Evolutionary conservation across 2,113 vertebrate species (phyloP), one percentile per base, ranked within the genome.

Genomic region (Elgaria multicarinata): DNA sequence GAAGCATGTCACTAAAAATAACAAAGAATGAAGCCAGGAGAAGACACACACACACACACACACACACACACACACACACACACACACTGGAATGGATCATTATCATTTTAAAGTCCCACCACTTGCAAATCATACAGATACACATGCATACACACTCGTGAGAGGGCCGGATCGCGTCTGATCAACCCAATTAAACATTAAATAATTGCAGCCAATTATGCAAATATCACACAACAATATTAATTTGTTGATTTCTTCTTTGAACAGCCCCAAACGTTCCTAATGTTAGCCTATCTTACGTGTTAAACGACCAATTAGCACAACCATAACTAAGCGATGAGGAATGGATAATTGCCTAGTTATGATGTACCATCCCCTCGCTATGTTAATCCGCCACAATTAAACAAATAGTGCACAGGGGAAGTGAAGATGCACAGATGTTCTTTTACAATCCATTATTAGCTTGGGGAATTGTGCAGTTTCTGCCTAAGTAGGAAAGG

Each of bases 151-250:
- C 42, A n/a, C 95, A 90, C 92, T 91, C 93, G 94, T 94, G 95
- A 97, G 95, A 93, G 94, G 72, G 91, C 90, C 94, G 95, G 95
- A 95, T 97, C 93, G 94, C 96, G 96, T 96, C 79, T 96, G 94
- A 97, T 96, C 95, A 96, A 96, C 89, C 90, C 95, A 96, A 97
- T 97, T 97, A 97, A 95, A 97, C 96, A 97, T 96, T 95, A 97
- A 97, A 96, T 97, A 97, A 97, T 95, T 96, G 93, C 92, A 96
- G 93, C 92, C 96, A 96, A 97, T 97, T 97, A 97, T 97, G 97
- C 95, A 97, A 97, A 95, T 96, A 97, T 93, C 93, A 95, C 89
- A 94, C 92, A 96, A 96, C 95, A 96, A 96, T 97, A 97, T 96
- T 97, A 97, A 97, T 96, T 97, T 97, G 96, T 96, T 97, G 95